Conservation (phyloP, 2,888 invertebrate species). For the Pyrrhosoma nymphula region DNA sequence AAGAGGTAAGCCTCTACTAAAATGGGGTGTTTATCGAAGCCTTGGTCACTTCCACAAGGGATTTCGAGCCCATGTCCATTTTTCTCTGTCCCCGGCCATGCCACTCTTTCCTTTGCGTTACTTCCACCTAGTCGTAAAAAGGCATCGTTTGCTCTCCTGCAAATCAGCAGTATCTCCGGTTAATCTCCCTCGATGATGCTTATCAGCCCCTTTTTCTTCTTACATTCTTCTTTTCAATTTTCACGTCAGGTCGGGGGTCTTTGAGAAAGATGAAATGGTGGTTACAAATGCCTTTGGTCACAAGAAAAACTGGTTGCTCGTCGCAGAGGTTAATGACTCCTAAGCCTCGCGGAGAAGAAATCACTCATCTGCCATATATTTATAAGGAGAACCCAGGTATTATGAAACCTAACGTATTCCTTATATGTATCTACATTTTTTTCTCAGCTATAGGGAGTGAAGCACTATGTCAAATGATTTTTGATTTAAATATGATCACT, state of each 20-base stretch:
- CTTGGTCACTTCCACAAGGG: not conserved
- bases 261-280: not conserved
- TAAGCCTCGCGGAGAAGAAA: no score
- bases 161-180: not conserved
- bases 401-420: no score
- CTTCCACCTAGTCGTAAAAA: not conserved
- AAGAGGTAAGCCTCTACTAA: no score
- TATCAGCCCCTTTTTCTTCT: not conserved
- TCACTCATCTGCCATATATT: no score
- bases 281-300: not conserved
- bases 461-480: no score
- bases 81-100: not conserved
- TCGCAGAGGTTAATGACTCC: not conserved
- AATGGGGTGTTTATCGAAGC: not conserved
- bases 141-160: not conserved
- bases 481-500: no score
- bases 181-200: not conserved
- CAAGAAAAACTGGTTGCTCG: not conserved
- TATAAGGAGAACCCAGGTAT: no score
- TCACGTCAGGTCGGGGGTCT: not conserved
- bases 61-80: not conserved
- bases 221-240: constrained; percentile 12
- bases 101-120: not conserved
- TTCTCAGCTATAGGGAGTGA: no score
- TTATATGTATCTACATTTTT: no score